A percentile compares a stretch with the other conserved stretches of the same genome.
phyloP scores from a whole-genome alignment of 2,797 vertebrate species.

The Halcyon chelicuti region DNA sequence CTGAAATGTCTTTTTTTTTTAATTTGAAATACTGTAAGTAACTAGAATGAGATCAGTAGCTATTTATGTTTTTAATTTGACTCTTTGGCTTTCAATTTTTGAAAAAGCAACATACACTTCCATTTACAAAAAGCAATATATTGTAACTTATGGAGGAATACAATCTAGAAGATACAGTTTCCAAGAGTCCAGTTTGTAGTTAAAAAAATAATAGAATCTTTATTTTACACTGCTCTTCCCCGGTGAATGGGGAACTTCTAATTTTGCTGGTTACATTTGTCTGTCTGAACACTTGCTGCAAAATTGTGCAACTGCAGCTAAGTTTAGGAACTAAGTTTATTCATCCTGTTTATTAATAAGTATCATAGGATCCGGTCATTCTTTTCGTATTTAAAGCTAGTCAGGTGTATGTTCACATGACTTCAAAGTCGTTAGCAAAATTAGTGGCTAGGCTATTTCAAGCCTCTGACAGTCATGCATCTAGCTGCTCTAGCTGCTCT shows the following conservation, averaged over 20 bases:
- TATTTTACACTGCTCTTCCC: background rate
- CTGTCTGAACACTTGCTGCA: background rate
- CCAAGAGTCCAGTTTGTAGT: background rate
- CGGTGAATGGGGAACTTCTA: background rate
- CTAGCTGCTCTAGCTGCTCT: background rate
- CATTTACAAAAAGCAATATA: background rate
- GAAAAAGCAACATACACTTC: background rate
- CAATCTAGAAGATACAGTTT: background rate
- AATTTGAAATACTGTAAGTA: background rate
- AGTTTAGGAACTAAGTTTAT: background rate
- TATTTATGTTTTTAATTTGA: background rate
- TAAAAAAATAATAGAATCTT: rapidly evolving
- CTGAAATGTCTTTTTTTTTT: background rate
- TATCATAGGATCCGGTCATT: background rate
- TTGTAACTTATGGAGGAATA: background rate
- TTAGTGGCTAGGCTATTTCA: background rate
- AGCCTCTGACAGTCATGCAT: background rate
- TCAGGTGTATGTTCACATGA: background rate
- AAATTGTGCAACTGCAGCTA: background rate
- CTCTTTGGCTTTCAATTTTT: background rate
- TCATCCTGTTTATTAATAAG: background rate
- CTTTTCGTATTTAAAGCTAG: background rate
- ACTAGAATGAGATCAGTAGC: background rate
- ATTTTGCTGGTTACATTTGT: background rate
- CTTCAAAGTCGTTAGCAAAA: background rate